Evolutionary conservation across 2,888 invertebrate genomes (phyloP), one percentile per base, ranked within the genome.

Genomic region (Ctena decussata): DNA sequence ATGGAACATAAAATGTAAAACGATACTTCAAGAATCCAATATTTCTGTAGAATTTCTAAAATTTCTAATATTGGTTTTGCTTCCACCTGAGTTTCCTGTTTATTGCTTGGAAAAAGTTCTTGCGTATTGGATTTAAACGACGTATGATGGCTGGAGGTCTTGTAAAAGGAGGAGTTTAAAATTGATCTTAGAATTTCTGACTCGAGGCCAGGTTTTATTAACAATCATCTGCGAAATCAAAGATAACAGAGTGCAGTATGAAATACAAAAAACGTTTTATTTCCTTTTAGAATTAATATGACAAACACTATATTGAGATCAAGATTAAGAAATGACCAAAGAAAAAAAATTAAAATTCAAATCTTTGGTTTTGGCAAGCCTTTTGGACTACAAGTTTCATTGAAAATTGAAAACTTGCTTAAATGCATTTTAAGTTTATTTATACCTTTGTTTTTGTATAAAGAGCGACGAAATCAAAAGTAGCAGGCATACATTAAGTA

Each of bases 81-180:
- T 57, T 57, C 57, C 57, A 57, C 57, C 57, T 57, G 57, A 57
- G 57, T 57, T 57, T 24, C 57, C 24, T 57, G 27, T 57, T 57
- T 57, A 57, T 57, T 57, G 6, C 57, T 27, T 5, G 24, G 57
- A 57, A 57, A 41, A 57, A 27, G 3, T n/a, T 57, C 57, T 24
- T 57, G 5, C 27, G 6, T 57, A 57, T 57, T 57, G 12, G 57
- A 57, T 57, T 57, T 57, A 57, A 57, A 27, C 57, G 57, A 57
- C 27, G 12, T 24, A 12, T 57, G 27, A 57, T 57, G 57, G 57
- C 57, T 27, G 11, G 57, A 6, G n/a, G 57, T 57, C 57, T 57
- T 57, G 57, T 46, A 21, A 46, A 3, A 46, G 18, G 8, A 46
- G 46, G 2, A 21, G 21, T n/a, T 57, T 57, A 27, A 57, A 27